phyloP scores from a whole-genome alignment of 2,888 invertebrate species.

The Gymnocheta viridis region DNA sequence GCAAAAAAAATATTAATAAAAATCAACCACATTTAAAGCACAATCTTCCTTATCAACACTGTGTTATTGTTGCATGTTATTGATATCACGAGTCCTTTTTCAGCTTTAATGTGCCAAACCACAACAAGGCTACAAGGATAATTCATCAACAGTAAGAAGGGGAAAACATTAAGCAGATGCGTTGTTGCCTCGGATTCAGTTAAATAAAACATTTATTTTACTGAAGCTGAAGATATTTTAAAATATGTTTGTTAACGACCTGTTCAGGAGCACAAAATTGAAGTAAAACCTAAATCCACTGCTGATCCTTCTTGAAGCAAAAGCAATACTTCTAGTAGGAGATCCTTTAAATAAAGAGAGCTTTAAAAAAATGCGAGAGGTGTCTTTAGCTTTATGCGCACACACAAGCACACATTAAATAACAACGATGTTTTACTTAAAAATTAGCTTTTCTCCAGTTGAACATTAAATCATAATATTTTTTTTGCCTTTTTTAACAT shows the following conservation, averaged over 20 bases:
- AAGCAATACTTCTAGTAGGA: no score
- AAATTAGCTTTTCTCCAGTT: no score
- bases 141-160: constrained; percentile 11
- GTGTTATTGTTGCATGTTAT: constrained; percentile 1
- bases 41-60: not conserved
- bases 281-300: not conserved
- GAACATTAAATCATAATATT: no score
- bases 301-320: not conserved
- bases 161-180: constrained; percentile 33
- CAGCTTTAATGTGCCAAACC: not conserved
- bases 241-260: not conserved
- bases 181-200: not conserved
- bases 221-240: not conserved
- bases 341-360: no score
- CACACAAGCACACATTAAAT: no score
- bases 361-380: no score
- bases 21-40: not conserved
- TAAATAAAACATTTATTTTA: not conserved
- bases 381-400: no score
- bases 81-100: constrained; percentile 18
- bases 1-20: not conserved
- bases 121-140: constrained; percentile 10
- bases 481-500: no score
- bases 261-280: not conserved
- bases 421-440: no score